These are phyloP conservation scores for Anarrhichthys ocellatus DNA, from an alignment of 2,113 vertebrate genomes.

Conservation along the genomic window DNA sequence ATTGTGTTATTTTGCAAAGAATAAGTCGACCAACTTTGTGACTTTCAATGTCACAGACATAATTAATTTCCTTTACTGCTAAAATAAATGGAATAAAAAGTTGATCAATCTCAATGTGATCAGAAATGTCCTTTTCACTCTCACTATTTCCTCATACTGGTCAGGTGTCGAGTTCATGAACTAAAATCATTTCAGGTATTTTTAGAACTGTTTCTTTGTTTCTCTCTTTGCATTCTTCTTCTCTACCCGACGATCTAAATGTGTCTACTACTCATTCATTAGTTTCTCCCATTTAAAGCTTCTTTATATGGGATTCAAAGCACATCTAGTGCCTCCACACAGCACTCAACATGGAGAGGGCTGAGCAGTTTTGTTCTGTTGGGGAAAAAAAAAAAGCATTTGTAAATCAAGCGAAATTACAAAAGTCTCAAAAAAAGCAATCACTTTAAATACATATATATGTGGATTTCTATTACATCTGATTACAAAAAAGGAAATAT, in stretches of 20 bases:
- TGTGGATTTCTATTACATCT: no score
- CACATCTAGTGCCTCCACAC: no score
- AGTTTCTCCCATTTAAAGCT: neutral
- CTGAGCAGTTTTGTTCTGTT: neutral
- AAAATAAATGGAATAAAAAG: neutral
- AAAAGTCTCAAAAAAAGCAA: no score
- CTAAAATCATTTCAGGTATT: neutral
- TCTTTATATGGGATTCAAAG: neutral
- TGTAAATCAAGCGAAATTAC: no score
- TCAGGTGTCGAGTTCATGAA: conserved; percentile 31
- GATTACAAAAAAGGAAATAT: no score
- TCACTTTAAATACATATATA: no score
- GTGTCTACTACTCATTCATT: neutral
- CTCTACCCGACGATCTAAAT: neutral
- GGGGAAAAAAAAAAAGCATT: no score
- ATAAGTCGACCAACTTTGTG: neutral
- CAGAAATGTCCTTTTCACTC: neutral
- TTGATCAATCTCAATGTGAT: neutral
- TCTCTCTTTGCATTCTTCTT: neutral
- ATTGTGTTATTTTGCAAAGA: neutral
- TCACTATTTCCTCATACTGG: conserved; percentile 30
- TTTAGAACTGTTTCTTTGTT: neutral
- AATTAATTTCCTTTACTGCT: neutral
- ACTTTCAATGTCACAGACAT: neutral
- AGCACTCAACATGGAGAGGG: no score